A percentile compares a stretch with the other conserved stretches of the same genome.
These are phyloP conservation scores for Eolophus roseicapilla DNA, from an alignment of 2,113 vertebrate genomes.

Conservation along the genomic window DNA sequence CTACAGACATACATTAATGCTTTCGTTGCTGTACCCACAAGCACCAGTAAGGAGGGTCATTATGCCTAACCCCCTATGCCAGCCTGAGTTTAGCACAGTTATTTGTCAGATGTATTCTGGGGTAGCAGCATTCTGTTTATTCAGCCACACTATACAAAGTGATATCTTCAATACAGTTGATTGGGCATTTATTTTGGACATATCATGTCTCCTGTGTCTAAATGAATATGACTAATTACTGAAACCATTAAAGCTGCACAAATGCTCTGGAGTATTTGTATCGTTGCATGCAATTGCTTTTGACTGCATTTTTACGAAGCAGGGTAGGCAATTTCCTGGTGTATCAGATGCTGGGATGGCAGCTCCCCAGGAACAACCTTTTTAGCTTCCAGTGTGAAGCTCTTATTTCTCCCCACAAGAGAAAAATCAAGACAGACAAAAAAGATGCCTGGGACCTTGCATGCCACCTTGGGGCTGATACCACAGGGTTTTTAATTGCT, in stretches of 20 bases:
- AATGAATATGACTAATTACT: background rate
- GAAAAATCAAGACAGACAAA: background rate
- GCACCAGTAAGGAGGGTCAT: background rate
- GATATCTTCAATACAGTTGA: background rate
- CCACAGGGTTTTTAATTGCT: accelerated
- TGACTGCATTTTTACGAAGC: background rate
- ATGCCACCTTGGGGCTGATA: background rate
- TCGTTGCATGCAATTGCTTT: background rate
- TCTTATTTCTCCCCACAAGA: background rate
- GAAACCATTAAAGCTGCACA: background rate
- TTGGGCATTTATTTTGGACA: background rate
- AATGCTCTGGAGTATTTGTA: background rate
- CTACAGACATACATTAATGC: background rate
- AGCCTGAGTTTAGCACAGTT: background rate
- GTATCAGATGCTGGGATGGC: background rate
- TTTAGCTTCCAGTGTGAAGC: background rate
- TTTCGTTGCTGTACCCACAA: accelerated
- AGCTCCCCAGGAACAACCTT: background rate
- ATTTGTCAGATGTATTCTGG: background rate
- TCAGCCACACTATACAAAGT: background rate
- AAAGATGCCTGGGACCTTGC: background rate
- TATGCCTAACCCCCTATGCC: background rate
- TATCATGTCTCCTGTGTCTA: background rate
- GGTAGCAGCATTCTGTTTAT: background rate
- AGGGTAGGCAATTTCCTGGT: accelerated